A percentile compares a stretch with the other conserved stretches of the same genome.
phyloP scores from a whole-genome alignment of 2,888 invertebrate genomes.

The Drosophila rubida region DNA sequence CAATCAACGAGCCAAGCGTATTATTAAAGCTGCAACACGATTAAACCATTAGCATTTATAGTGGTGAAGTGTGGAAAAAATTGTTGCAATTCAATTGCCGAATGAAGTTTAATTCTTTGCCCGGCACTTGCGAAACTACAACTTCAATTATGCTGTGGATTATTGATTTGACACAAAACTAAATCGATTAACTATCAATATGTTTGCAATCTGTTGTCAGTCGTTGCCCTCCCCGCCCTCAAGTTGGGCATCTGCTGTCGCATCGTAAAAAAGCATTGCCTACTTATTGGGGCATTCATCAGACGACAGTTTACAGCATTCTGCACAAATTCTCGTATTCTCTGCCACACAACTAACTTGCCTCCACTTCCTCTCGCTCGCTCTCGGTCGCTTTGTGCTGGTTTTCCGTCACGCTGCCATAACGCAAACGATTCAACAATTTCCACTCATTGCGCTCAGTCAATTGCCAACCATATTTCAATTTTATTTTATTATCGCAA shows the following conservation, averaged over 20 bases:
- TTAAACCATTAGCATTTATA: neutral
- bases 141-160: neutral
- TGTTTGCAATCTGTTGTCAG: neutral
- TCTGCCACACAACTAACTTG: constrained; percentile 5
- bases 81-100: too few species aligned
- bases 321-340: constrained; percentile 17
- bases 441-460: constrained; percentile 76
- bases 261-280: constrained; percentile 35
- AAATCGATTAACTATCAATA: constrained; percentile 5
- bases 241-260: constrained; percentile 23
- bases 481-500: constrained; percentile 77
- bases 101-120: too few species aligned
- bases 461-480: constrained; percentile 79
- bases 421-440: constrained; percentile 62
- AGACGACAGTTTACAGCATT: constrained; percentile 38
- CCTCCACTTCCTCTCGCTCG: neutral
- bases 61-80: too few species aligned
- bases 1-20: neutral
- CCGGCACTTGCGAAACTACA: neutral
- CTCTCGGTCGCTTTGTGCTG: neutral
- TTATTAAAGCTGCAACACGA: constrained; percentile 1
- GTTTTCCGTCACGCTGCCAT: constrained; percentile 49
- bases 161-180: too few species aligned
- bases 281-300: constrained; percentile 59
- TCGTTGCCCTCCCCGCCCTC: neutral